Conservation (phyloP, 2,113 vertebrate species). For the Tympanuchus pallidicinctus region DNA sequence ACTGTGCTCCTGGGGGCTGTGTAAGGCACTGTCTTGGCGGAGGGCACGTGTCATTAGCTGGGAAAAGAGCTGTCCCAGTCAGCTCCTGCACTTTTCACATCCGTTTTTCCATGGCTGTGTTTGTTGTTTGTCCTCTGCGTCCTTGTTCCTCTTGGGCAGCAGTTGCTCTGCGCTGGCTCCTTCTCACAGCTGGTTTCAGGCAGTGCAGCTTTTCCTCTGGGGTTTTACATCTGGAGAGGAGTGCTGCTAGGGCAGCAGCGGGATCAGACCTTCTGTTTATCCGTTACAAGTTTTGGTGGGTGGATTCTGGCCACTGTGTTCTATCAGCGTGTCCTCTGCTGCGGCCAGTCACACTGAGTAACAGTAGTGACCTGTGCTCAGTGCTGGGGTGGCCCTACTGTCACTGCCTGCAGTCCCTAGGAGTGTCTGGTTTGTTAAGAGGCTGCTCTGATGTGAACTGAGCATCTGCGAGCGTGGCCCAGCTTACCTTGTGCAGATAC, state of each 20-base stretch:
- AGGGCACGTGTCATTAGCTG: background rate
- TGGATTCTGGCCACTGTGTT: background rate
- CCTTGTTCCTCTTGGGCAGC: conserved; percentile 33
- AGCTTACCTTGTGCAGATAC: background rate
- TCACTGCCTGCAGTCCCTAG: background rate
- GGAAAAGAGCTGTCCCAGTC: background rate
- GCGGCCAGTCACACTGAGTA: fast-evolving
- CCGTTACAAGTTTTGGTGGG: background rate
- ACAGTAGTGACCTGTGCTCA: background rate
- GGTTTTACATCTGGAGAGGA: background rate
- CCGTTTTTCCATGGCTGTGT: background rate
- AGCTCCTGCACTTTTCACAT: conserved; percentile 12
- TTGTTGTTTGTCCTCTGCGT: background rate
- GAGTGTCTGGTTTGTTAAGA: background rate
- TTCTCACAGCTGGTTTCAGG: background rate
- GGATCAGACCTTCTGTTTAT: background rate
- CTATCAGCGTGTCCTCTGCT: background rate
- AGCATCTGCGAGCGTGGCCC: background rate
- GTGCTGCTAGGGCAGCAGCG: background rate
- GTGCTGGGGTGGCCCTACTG: background rate
- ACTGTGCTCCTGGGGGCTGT: background rate
- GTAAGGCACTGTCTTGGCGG: background rate
- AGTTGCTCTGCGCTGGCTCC: background rate
- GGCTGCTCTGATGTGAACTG: background rate
- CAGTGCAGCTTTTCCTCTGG: background rate